A percentile compares a stretch with the other conserved stretches of the same genome.
Conservation (phyloP, 2,113 vertebrate species). For the Clarias batrachus region DNA sequence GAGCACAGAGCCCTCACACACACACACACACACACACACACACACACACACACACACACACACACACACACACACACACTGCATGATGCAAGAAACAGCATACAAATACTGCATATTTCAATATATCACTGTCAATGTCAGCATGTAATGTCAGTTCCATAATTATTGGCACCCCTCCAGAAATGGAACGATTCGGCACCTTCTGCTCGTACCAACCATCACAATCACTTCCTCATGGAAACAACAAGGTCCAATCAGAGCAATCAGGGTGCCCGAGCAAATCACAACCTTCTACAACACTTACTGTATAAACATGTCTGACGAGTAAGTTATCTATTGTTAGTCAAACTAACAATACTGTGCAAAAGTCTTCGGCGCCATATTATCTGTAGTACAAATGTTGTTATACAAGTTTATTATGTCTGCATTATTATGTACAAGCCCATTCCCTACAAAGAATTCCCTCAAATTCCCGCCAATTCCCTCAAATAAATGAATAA, state of each 20-base stretch:
- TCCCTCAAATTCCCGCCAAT: no score
- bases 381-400: no score
- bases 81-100: neutral
- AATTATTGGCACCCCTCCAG: neutral
- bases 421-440: no score
- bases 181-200: neutral
- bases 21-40: neutral
- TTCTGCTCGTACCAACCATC: neutral
- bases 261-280: neutral
- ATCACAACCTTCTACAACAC: neutral
- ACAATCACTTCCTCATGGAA: neutral
- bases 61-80: neutral
- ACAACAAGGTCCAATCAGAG: neutral
- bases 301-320: neutral
- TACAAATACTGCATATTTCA: neutral
- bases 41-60: neutral
- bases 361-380: no score
- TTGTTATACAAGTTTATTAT: no score
- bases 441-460: no score
- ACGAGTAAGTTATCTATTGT: neutral
- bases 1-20: neutral
- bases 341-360: no score
- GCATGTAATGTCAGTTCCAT: neutral
- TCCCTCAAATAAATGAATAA: no score
- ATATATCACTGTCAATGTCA: neutral